Evolutionary conservation across 2,888 invertebrate species (phyloP).

Genomic region (Ctena decussata): DNA sequence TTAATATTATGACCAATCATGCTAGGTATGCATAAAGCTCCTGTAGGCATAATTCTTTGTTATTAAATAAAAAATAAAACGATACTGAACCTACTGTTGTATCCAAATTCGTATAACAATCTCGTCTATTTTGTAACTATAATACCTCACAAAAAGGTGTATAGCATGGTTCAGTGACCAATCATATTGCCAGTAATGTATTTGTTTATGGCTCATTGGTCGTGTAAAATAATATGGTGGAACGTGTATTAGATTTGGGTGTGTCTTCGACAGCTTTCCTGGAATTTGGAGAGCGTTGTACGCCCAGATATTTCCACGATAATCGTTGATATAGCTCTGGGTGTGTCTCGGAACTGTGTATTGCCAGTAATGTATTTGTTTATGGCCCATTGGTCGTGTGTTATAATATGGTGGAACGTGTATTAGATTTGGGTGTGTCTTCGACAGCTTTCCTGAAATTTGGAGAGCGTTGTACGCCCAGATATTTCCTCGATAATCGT

Average conservation of each 20-base stretch:
- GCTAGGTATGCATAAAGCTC: no score
- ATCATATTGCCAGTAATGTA: slow-evolving; percentile 39
- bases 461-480: neutral
- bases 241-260: slow-evolving; percentile 43
- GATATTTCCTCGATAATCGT: neutral
- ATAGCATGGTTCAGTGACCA: slow-evolving; percentile 24
- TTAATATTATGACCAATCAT: no score
- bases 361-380: slow-evolving; percentile 35
- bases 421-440: slow-evolving; percentile 33
- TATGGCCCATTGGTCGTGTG: slow-evolving; percentile 34
- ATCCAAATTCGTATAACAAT: neutral
- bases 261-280: slow-evolving; percentile 19
- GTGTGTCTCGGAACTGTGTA: no score
- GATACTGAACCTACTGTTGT: neutral
- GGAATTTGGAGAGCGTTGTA: slow-evolving; percentile 19
- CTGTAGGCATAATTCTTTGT: neutral
- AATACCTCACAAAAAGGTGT: slow-evolving; percentile 35
- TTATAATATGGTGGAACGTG: neutral
- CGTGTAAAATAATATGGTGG: neutral
- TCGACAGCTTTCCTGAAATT: slow-evolving; percentile 31
- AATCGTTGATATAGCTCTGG: neutral
- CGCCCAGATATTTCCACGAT: neutral
- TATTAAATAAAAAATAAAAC: neutral
- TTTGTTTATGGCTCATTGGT: slow-evolving; percentile 33
- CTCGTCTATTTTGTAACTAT: neutral